Percentiles rank a stretch among this genome's conserved stretches.
These are phyloP conservation scores for Lypha dubia DNA, from an alignment of 2,888 invertebrate species.

Conservation along the genomic window DNA sequence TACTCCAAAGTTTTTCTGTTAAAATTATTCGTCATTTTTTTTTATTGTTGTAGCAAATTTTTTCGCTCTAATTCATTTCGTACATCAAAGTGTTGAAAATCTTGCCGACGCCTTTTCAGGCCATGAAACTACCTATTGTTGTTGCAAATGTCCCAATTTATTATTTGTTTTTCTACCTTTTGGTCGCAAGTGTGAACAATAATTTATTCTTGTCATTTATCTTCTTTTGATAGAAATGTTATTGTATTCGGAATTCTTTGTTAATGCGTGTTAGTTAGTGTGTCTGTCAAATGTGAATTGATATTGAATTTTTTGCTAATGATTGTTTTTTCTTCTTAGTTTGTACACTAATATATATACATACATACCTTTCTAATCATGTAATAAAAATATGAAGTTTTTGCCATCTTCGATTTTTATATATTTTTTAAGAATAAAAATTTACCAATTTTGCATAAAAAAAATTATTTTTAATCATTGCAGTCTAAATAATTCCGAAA, in stretches of 20 bases:
- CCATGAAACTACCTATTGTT: conserved; percentile 50
- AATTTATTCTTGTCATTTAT: conserved; percentile 60
- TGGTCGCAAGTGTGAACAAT: conserved; percentile 55
- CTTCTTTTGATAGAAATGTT: conserved; percentile 37
- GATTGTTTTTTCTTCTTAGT: conserved; percentile 28
- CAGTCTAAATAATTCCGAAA: too few species aligned
- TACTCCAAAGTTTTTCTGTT: too few species aligned
- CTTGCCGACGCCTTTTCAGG: conserved; percentile 37
- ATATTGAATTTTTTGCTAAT: conserved; percentile 47
- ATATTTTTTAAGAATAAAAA: too few species aligned
- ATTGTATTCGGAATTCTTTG: not conserved
- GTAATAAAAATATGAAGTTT: too few species aligned
- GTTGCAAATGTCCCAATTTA: conserved; percentile 50
- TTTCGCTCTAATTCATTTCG: conserved; percentile 62
- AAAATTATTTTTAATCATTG: too few species aligned
- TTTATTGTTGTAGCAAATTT: conserved; percentile 36
- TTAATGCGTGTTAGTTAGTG: conserved; percentile 21
- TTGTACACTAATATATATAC: conserved; percentile 32
- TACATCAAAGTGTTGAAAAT: conserved; percentile 64
- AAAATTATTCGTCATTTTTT: conserved; percentile 42
- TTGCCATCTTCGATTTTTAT: too few species aligned
- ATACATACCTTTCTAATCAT: too few species aligned
- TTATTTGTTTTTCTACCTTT: not conserved
- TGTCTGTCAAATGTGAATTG: conserved; percentile 25
- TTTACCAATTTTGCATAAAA: too few species aligned